Conservation (phyloP, 2,113 vertebrate genomes). For the Steatornis caripensis region DNA sequence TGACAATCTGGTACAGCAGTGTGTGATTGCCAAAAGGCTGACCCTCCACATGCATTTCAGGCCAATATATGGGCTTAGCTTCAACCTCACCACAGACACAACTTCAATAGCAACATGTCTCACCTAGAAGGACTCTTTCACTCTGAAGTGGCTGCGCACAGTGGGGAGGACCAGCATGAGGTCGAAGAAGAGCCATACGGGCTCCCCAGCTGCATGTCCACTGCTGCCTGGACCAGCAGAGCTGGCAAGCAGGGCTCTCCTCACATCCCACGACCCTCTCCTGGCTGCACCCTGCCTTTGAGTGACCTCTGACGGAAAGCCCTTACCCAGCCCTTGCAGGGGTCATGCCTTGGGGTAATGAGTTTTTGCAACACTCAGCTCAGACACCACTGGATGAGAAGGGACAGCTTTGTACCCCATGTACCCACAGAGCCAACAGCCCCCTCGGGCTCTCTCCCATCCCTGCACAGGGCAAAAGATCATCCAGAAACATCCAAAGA, state of each 20-base stretch:
- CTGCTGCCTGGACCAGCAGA: neutral
- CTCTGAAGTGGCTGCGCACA: too few species aligned
- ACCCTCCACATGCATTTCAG: neutral
- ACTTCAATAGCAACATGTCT: neutral
- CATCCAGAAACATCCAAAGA: neutral
- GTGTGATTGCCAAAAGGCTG: neutral
- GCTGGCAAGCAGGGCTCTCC: neutral
- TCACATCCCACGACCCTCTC: neutral
- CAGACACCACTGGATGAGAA: neutral
- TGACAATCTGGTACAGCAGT: too few species aligned
- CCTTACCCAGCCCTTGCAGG: neutral
- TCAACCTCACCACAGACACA: neutral
- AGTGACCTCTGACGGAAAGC: neutral
- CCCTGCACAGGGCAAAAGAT: neutral
- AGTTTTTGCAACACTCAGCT: neutral
- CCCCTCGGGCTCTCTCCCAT: neutral
- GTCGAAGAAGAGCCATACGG: accelerated
- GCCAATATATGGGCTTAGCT: neutral
- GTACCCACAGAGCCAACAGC: neutral
- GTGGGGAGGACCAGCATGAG: neutral
- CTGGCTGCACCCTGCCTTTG: neutral
- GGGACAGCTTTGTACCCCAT: too few species aligned
- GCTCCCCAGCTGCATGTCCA: too few species aligned
- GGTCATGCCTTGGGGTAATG: too few species aligned
- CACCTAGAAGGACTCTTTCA: neutral